Conservation (phyloP, 2,888 invertebrate genomes). For the Sussaba pulchella region DNA sequence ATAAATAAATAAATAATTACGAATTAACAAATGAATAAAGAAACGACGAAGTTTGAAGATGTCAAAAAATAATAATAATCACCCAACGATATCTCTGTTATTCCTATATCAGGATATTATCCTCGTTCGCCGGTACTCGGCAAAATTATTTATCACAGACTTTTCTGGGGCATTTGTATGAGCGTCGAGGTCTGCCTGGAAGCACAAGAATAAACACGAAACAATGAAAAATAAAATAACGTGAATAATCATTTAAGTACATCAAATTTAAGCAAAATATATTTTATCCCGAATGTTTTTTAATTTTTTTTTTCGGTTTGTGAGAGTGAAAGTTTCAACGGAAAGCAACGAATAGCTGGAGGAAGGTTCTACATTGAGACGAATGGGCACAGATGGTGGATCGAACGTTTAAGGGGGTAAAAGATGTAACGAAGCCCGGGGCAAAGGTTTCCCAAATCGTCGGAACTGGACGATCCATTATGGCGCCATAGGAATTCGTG, state of each 20-base stretch:
- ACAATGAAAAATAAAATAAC: background rate
- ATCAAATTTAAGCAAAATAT: background rate
- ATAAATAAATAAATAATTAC: background rate
- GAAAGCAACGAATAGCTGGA: background rate
- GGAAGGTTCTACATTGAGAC: background rate
- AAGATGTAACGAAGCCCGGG: constrained; percentile 25
- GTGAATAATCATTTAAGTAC: background rate
- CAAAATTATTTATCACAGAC: constrained; percentile 62
- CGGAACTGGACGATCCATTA: constrained; percentile 28
- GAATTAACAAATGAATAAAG: background rate
- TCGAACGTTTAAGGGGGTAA: constrained; percentile 32
- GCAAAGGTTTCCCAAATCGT: constrained; percentile 28
- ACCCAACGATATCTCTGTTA: constrained; percentile 5
- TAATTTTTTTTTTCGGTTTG: background rate
- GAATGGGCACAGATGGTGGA: constrained; percentile 48
- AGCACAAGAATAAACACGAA: constrained; percentile 29
- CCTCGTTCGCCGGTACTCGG: constrained; percentile 45
- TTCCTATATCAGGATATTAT: background rate
- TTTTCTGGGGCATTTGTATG: constrained; percentile 61
- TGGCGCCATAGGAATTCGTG: constrained; percentile 8
- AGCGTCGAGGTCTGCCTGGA: constrained; percentile 56
- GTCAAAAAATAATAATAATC: background rate
- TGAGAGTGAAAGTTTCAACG: background rate
- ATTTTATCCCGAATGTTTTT: background rate
- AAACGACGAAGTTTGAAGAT: background rate